Base-by-base conservation (phyloP, 2,113 vertebrate species). In the Brachyistius frenatus region DNA sequence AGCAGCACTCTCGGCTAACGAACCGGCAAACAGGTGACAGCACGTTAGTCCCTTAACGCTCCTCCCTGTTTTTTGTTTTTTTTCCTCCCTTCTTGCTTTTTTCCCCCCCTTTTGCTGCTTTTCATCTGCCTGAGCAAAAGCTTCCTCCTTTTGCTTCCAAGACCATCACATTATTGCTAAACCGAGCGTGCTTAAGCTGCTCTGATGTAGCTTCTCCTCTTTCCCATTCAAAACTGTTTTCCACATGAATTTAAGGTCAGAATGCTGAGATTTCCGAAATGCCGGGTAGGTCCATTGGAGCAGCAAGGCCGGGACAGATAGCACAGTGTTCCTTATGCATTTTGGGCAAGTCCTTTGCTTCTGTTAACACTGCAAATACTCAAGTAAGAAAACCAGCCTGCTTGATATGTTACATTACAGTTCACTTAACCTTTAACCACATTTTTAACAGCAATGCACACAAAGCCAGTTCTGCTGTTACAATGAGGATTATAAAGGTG, bases 11-110 rank as follows among this genome's bases (percentile, higher is more conserved):
- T 53, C 9, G 57, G 87, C 86, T 87, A 92, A 91, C 78, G 49
- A 91, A 91, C 81, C 81, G 82, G 80, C 83, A 90, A 92, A 91
- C 91, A 92, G 92, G 91, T 93, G 93, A 93, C 80, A 75, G 86
- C 53, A 61, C 75, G 64, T 90, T 87, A 86, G 67, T 81, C 74
- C 78, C 67, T 44, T 55, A 52, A 76, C 6, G 65, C 81, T 82
- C 86, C 78, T 81, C 86, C 84, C 75, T 44, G 4, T 11, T 30
- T 60, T 49, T 13, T 3, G 7, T 23, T 2, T 2, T 14, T n/a
- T 5, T 31, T 15, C 13, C 9, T 7, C 35, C 5, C 16, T 2
- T 23, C 23, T 23, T 23, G 23, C 23, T 5, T 44, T 23, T 16
- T 13, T 0, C 49, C 16, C 15, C 16, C 7, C 1, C 2, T 33